Conservation (phyloP, 1,140 invertebrate species). For the Micrasema longulum region DNA sequence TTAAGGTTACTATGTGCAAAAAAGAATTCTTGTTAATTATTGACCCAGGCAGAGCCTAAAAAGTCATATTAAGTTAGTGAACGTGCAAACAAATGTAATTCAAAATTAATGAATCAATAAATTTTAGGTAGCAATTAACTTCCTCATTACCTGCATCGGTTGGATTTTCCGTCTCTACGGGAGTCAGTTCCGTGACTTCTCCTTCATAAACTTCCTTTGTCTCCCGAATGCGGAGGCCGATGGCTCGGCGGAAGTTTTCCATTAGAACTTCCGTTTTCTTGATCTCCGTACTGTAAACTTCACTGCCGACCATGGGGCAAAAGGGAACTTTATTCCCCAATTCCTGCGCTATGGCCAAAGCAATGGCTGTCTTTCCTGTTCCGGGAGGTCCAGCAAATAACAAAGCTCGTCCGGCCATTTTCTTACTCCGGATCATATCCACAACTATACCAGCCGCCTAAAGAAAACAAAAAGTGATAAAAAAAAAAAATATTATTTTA, state of each 20-base stretch:
- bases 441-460: slow-evolving; percentile 97
- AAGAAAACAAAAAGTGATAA: no score
- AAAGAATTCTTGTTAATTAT: no score
- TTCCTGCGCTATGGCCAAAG: slow-evolving; percentile 97
- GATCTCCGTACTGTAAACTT: slow-evolving; percentile 99
- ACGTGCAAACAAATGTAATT: no score
- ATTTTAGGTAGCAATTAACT: no score
- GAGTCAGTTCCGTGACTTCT: slow-evolving; percentile 98
- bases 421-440: slow-evolving; percentile 96
- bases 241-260: slow-evolving; percentile 98
- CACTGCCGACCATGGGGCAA: slow-evolving; percentile 99
- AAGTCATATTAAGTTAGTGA: no score
- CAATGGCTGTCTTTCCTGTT: slow-evolving; percentile 98
- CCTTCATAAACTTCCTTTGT: slow-evolving; percentile 99
- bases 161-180: slow-evolving; percentile 97
- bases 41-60: no score
- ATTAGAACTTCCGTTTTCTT: slow-evolving; percentile 99
- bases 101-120: no score
- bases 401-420: slow-evolving; percentile 97
- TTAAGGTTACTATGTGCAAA: no score
- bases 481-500: no score
- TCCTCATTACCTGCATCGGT: slow-evolving; percentile 87
- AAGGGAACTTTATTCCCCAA: slow-evolving; percentile 98
- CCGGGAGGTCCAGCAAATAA: slow-evolving; percentile 97
- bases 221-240: slow-evolving; percentile 94